phyloP scores from a whole-genome alignment of 2,797 vertebrate species.

The Leuciscus waleckii region DNA sequence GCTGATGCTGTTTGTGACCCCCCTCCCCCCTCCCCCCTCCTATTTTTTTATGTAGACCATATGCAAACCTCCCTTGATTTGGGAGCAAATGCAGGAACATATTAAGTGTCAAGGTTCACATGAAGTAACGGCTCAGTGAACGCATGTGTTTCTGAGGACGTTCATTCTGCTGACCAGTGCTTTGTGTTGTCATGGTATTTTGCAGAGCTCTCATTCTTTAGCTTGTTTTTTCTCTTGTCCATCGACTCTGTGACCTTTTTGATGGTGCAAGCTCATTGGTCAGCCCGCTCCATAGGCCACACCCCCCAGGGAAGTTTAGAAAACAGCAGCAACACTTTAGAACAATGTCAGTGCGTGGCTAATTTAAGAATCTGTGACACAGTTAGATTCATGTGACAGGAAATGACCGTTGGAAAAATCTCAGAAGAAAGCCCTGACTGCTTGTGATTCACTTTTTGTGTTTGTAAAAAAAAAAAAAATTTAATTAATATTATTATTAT shows the following conservation, averaged over 20 bases:
- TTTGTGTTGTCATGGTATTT: constrained; percentile 41
- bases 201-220: constrained; percentile 34
- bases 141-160: constrained; percentile 13
- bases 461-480: not conserved
- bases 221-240: constrained; percentile 36
- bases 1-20: not conserved
- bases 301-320: constrained; percentile 34
- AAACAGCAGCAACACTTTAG: constrained; percentile 24
- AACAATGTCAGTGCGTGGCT: not conserved
- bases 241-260: constrained; percentile 24
- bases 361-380: constrained; percentile 12
- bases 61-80: not conserved
- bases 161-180: constrained; percentile 36
- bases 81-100: not conserved
- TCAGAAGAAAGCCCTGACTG: not conserved
- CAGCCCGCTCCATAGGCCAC: not conserved
- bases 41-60: not conserved
- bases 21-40: no score
- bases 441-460: not conserved
- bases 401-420: constrained; percentile 7
- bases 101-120: constrained; percentile 25
- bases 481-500: not conserved
- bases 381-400: constrained; percentile 14
- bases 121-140: constrained; percentile 9
- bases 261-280: constrained; percentile 4